Evolutionary conservation across 2,797 vertebrate genomes (phyloP).

Genomic region (Arrhamphus sclerolepis): DNA sequence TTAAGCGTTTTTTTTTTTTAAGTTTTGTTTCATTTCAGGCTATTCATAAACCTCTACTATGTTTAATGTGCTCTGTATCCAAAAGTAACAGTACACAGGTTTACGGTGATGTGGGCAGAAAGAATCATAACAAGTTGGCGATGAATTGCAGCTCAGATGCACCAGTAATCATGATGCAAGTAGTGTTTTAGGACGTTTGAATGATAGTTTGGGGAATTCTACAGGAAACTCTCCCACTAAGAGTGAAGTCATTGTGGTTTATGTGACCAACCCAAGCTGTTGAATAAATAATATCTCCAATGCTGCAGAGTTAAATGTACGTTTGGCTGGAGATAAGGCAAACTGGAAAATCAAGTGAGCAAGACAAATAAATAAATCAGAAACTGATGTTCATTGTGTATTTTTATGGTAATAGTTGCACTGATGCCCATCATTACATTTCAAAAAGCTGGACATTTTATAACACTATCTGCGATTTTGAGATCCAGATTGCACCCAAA

Average conservation of each 20-base stretch:
- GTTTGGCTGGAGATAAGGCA: conserved; percentile 15
- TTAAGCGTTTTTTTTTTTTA: too few relatives aligned
- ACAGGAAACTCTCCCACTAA: conserved; percentile 58
- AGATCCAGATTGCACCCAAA: too few relatives aligned
- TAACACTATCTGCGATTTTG: too few relatives aligned
- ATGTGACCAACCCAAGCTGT: conserved; percentile 38
- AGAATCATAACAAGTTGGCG: not conserved
- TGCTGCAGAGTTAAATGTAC: conserved; percentile 10
- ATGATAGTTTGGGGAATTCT: conserved; percentile 58
- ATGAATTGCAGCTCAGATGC: conserved; percentile 25
- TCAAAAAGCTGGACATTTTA: not conserved
- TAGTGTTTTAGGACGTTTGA: conserved; percentile 39
- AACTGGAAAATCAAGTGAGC: conserved; percentile 22
- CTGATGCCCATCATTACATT: not conserved
- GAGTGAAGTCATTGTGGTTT: conserved; percentile 48
- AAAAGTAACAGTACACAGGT: conserved; percentile 1
- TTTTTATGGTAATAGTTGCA: not conserved
- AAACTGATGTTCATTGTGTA: conserved; percentile 7
- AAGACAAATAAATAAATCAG: conserved; percentile 12
- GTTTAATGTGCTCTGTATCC: not conserved
- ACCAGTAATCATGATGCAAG: conserved; percentile 29
- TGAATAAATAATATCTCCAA: conserved; percentile 33
- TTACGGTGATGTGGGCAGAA: not conserved
- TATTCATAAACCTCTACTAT: not conserved
- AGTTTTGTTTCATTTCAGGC: too few relatives aligned